Evolutionary conservation across 2,888 invertebrate genomes (phyloP).

Genomic region (Napeogenes inachia): DNA sequence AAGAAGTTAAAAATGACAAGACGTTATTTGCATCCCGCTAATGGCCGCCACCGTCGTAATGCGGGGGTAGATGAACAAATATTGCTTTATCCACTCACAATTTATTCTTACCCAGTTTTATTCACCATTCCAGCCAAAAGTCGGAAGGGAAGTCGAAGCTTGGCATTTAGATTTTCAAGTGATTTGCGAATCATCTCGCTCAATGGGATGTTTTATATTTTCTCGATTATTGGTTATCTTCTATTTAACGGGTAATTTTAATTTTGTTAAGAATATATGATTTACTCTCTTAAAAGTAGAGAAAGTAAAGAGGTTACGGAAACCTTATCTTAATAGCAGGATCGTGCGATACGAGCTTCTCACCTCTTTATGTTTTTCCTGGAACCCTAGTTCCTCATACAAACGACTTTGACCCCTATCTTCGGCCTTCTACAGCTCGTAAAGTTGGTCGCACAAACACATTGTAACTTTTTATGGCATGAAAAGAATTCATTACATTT

Average conservation of each 20-base stretch:
- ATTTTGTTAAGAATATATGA: slow-evolving; percentile 18
- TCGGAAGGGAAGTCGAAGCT: slow-evolving; percentile 61
- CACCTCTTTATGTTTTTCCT: slow-evolving; percentile 72
- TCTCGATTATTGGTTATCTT: slow-evolving; percentile 44
- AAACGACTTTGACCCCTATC: slow-evolving; percentile 61
- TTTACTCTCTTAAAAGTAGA: slow-evolving; percentile 3
- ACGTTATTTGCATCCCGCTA: slow-evolving; percentile 77
- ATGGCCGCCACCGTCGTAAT: slow-evolving; percentile 71
- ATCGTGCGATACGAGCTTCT: slow-evolving; percentile 67
- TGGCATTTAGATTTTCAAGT: slow-evolving; percentile 71
- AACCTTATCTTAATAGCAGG: slow-evolving; percentile 74
- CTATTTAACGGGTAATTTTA: slow-evolving; percentile 11
- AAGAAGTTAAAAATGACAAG: slow-evolving; percentile 76
- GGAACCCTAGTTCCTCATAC: slow-evolving; percentile 60
- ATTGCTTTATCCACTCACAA: slow-evolving; percentile 77
- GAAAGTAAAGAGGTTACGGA: slow-evolving; percentile 52
- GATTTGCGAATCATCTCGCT: slow-evolving; percentile 73
- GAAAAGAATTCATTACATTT: slow-evolving; percentile 48
- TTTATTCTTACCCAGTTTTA: slow-evolving; percentile 73
- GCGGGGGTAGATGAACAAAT: slow-evolving; percentile 77
- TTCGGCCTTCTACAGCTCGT: slow-evolving; percentile 51
- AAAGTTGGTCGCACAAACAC: slow-evolving; percentile 54
- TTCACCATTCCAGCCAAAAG: slow-evolving; percentile 67
- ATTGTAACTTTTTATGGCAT: slow-evolving; percentile 42
- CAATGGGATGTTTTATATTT: slow-evolving; percentile 69